Evolutionary conservation across 2,888 invertebrate species (phyloP).

Genomic region (Altica lythri): DNA sequence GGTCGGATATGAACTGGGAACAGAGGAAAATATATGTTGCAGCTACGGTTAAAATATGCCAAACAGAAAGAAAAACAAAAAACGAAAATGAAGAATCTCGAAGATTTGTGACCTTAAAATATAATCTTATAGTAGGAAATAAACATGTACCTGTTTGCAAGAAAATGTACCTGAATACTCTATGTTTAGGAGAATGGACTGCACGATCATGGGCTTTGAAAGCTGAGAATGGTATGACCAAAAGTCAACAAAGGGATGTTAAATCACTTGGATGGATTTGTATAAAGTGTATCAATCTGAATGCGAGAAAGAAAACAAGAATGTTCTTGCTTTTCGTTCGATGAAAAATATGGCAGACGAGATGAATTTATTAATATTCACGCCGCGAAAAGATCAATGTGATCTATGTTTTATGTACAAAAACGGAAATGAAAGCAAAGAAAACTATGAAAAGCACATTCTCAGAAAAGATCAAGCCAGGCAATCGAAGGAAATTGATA

Average conservation of each 20-base stretch:
- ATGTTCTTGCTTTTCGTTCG: no score
- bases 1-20: no score
- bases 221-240: slow-evolving; percentile 7
- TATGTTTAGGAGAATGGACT: slow-evolving; percentile 11
- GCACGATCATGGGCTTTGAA: no score
- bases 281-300: no score
- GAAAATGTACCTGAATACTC: slow-evolving; percentile 15
- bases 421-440: slow-evolving; percentile 37
- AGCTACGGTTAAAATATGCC: not conserved
- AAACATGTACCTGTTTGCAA: slow-evolving; percentile 12
- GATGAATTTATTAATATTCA: no score
- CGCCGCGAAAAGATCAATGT: not conserved
- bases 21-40: no score
- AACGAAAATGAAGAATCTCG: not conserved
- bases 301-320: no score
- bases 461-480: slow-evolving; percentile 38
- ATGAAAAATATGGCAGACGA: no score
- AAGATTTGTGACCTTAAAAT: not conserved
- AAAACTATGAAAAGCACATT: slow-evolving; percentile 35
- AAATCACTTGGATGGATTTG: slow-evolving; percentile 5
- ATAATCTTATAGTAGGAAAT: not conserved
- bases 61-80: not conserved
- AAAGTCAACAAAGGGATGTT: slow-evolving; percentile 8
- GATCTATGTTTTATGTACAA: slow-evolving; percentile 15
- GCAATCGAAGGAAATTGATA: slow-evolving; percentile 39